Evolutionary conservation across 2,888 invertebrate genomes (phyloP).

Genomic region (Drosophila multiciliata): DNA sequence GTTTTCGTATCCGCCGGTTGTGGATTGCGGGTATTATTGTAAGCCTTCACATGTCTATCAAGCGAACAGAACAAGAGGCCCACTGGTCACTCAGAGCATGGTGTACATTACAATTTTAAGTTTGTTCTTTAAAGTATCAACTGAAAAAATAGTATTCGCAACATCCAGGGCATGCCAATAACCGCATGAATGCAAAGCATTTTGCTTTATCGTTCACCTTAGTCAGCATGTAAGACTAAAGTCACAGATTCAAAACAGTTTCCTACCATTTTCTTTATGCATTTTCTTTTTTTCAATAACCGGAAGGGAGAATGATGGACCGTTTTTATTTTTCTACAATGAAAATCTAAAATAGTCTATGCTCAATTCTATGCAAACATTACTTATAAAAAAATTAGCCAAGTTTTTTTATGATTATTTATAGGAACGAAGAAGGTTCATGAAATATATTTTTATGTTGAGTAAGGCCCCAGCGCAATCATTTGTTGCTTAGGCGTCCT

Average conservation of each 20-base stretch:
- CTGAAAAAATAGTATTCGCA: conserved; percentile 6
- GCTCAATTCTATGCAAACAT: not conserved
- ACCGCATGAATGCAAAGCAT: conserved; percentile 55
- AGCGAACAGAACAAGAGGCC: conserved; percentile 14
- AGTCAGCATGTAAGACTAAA: conserved; percentile 25
- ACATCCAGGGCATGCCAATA: conserved; percentile 36
- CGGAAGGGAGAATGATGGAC: conserved; percentile 37
- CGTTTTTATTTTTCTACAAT: not conserved
- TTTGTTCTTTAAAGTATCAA: conserved; percentile 9
- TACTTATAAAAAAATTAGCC: not conserved
- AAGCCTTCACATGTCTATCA: conserved; percentile 35
- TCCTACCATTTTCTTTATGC: conserved; percentile 14
- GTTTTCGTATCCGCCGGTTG: conserved; percentile 42
- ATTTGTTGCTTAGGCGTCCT: not conserved
- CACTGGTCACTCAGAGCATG: conserved; percentile 24
- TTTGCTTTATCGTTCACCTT: conserved; percentile 12
- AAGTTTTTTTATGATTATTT: not conserved
- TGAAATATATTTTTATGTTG: not conserved
- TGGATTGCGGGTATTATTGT: conserved; percentile 28
- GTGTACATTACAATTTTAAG: conserved; percentile 51
- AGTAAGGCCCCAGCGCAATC: not conserved
- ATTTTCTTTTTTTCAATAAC: conserved; percentile 11
- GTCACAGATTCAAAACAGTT: conserved; percentile 26
- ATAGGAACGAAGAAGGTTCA: not conserved
- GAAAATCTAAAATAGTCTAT: not conserved